Evolutionary conservation across 2,797 vertebrate species (phyloP).

Genomic region (Melanotaenia nigrans): DNA sequence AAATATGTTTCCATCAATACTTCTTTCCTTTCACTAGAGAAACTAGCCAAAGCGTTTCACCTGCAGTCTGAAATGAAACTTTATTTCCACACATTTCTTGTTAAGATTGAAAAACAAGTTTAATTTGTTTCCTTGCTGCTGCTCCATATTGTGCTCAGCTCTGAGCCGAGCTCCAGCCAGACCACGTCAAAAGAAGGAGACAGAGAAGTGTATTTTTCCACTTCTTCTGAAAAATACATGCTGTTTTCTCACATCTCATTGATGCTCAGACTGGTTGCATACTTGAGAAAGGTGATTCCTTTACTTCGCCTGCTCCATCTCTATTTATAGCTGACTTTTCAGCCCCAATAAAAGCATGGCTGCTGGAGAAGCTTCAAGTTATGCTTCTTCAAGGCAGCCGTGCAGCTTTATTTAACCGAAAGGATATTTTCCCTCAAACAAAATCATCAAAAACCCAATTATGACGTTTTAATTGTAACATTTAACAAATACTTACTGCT

Average conservation of each 20-base stretch:
- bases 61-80: background rate
- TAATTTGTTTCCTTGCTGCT: background rate
- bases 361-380: background rate
- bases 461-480: background rate
- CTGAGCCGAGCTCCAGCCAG: background rate
- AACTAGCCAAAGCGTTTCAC: slow-evolving; percentile 8
- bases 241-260: background rate
- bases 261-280: slow-evolving; percentile 8
- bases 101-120: background rate
- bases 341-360: background rate
- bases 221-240: slow-evolving; percentile 3
- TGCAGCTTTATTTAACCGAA: background rate
- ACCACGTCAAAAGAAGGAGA: slow-evolving; percentile 18
- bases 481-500: background rate
- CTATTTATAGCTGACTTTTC: slow-evolving; percentile 1
- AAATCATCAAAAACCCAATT: too few relatives aligned
- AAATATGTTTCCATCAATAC: slow-evolving; percentile 1
- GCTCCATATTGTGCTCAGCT: background rate
- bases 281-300: slow-evolving; percentile 9
- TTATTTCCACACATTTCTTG: background rate
- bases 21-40: background rate
- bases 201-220: background rate
- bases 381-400: background rate
- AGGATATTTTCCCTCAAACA: background rate
- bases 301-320: slow-evolving; percentile 12